Evolutionary conservation across 2,113 vertebrate genomes (phyloP).

Genomic region (Atlantisia rogersi): DNA sequence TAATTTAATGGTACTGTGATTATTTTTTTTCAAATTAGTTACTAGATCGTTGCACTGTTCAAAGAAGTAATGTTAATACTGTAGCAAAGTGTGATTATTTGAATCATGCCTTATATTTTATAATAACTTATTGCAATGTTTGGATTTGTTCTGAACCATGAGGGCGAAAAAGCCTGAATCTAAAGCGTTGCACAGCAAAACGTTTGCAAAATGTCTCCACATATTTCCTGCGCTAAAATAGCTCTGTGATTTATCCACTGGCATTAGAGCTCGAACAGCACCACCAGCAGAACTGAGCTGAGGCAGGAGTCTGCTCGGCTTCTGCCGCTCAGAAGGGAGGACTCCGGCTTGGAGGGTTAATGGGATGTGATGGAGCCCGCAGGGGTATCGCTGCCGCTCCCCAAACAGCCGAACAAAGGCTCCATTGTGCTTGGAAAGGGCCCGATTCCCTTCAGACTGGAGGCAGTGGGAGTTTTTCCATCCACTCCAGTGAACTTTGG

Average conservation of each 20-base stretch:
- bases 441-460: not conserved
- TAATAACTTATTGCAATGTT: constrained; percentile 30
- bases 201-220: not conserved
- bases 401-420: not conserved
- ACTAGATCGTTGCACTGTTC: constrained; percentile 31
- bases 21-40: not conserved
- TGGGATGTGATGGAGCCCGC: not conserved
- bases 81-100: not conserved
- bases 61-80: not conserved
- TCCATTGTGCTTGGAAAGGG: constrained; percentile 28
- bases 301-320: not conserved
- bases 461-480: constrained; percentile 51
- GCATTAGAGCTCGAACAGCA: not conserved
- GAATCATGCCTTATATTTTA: constrained; percentile 4
- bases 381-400: not conserved
- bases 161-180: constrained; percentile 11
- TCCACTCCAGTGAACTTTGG: constrained; percentile 47
- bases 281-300: not conserved
- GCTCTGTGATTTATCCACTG: constrained; percentile 20
- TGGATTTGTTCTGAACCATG: constrained; percentile 9
- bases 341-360: constrained; percentile 24
- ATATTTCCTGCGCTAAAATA: constrained; percentile 35
- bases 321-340: not conserved
- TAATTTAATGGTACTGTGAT: constrained; percentile 35
- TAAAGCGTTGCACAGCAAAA: constrained; percentile 15